Percentiles rank a stretch among this genome's conserved stretches.
Conservation (phyloP, 1,140 invertebrate genomes). For the Coboldia fuscipes region DNA sequence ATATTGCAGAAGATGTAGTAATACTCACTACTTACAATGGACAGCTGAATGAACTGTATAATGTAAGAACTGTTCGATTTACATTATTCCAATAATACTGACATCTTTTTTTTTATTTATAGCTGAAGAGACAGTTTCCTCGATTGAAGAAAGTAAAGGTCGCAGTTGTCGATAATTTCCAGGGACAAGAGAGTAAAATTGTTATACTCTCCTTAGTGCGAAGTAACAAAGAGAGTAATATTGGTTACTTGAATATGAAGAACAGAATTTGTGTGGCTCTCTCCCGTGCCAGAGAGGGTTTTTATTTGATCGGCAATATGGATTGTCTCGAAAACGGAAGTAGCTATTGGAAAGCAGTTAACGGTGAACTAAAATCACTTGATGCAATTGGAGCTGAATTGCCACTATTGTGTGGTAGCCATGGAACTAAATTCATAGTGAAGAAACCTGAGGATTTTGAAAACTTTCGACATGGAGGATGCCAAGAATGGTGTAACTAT, state of each 20-base stretch:
- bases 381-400: neutral
- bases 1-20: slow-evolving; percentile 33
- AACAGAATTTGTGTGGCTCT: slow-evolving; percentile 62
- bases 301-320: slow-evolving; percentile 38
- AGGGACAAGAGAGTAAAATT: slow-evolving; percentile 72
- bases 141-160: slow-evolving; percentile 28
- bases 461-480: too few species aligned
- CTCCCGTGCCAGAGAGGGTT: slow-evolving; percentile 46
- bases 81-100: neutral
- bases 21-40: slow-evolving; percentile 43
- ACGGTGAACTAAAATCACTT: neutral
- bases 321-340: slow-evolving; percentile 24
- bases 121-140: slow-evolving; percentile 18
- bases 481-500: too few species aligned
- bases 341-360: slow-evolving; percentile 26
- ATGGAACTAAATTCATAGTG: too few species aligned
- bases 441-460: too few species aligned
- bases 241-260: slow-evolving; percentile 48
- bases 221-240: slow-evolving; percentile 36
- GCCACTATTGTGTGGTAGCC: neutral
- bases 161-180: slow-evolving; percentile 58
- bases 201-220: slow-evolving; percentile 64
- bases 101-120: slow-evolving; percentile 6
- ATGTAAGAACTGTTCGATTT: neutral
- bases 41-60: slow-evolving; percentile 20